Evolutionary conservation across 2,113 vertebrate genomes (phyloP), one percentile per base, ranked within the genome.

Genomic region (Eupsittula cactorum): DNA sequence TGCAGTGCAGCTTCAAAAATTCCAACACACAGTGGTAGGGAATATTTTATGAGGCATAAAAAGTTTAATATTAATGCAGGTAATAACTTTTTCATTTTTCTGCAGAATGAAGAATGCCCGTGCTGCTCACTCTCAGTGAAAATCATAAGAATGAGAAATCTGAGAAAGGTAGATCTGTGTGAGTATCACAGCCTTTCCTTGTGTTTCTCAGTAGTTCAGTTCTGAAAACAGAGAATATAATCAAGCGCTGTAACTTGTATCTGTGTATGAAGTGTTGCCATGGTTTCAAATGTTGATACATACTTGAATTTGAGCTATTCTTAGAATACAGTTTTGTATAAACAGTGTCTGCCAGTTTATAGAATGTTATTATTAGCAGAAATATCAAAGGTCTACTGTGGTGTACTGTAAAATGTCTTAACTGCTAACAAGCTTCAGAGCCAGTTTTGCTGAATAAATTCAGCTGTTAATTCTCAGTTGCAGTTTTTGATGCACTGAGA

Each of bases 91-190:
- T 9, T 53, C 7, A 46, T 70, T 94, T 76, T 85, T 46, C 41
- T 86, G 64, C 90, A 97, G 95, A 55, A 17, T n/a, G 93, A 96
- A 64, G 95, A 96, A 93, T 96, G 94, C 8, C 96, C 96, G 0
- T 97, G 95, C 79, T 92, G 33, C 33, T 95, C 27, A 14, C 60
- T 97, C 27, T 88, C 71, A 55, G 93, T 97, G 57, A 97, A 94
- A 96, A 90, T 96, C 8, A 12, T 97, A 80, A 80, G 95, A 90
- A 96, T 97, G 82, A 96, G 84, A 96, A 96, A 97, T 63, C 82
- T 97, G 71, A 92, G 94, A 80, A 96, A 94, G 46, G 82, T 88
- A 80, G 96, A 96, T 63, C 35, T 92, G 4, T 70, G 96, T 97
- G 44, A 97, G 96, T 97, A 97, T 88, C 1, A 0, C 11, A 70